These are phyloP conservation scores for Stictocephala bisonia DNA, from an alignment of 2,888 invertebrate species.

Conservation along the genomic window DNA sequence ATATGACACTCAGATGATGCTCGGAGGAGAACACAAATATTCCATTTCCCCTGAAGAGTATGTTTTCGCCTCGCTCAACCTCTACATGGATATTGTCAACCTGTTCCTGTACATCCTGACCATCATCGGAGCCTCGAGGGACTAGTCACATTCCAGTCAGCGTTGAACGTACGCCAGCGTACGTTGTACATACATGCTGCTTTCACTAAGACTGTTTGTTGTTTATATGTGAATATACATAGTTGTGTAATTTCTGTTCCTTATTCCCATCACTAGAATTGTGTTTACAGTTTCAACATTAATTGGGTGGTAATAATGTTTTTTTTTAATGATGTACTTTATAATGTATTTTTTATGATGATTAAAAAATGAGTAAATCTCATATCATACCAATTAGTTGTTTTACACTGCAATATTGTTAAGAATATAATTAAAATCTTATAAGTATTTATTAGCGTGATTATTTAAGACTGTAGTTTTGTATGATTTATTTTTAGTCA, in stretches of 20 bases:
- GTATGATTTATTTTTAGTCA: too few relatives aligned
- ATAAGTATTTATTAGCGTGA: too few relatives aligned
- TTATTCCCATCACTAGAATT: too few relatives aligned
- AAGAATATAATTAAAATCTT: too few relatives aligned
- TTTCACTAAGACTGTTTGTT: constrained; percentile 38
- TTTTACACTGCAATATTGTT: too few relatives aligned
- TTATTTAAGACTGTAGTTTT: too few relatives aligned
- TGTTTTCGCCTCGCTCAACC: constrained; percentile 63
- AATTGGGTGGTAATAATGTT: too few relatives aligned
- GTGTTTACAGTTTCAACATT: too few relatives aligned
- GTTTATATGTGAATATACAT: constrained; percentile 35
- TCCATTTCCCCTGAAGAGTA: constrained; percentile 93
- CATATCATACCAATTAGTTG: too few relatives aligned
- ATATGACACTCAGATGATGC: constrained; percentile 91
- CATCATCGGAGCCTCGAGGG: constrained; percentile 67
- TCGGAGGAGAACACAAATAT: constrained; percentile 92
- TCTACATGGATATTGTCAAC: constrained; percentile 59
- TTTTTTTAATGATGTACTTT: too few relatives aligned
- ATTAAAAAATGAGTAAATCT: too few relatives aligned
- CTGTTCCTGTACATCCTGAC: constrained; percentile 64
- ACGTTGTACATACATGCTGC: background rate
- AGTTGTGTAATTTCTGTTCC: background rate
- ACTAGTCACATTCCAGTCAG: constrained; percentile 81
- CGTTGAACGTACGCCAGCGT: constrained; percentile 85
- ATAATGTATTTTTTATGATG: too few relatives aligned